phyloP scores from a whole-genome alignment of 2,888 invertebrate species.

The Nasonia oneida region DNA sequence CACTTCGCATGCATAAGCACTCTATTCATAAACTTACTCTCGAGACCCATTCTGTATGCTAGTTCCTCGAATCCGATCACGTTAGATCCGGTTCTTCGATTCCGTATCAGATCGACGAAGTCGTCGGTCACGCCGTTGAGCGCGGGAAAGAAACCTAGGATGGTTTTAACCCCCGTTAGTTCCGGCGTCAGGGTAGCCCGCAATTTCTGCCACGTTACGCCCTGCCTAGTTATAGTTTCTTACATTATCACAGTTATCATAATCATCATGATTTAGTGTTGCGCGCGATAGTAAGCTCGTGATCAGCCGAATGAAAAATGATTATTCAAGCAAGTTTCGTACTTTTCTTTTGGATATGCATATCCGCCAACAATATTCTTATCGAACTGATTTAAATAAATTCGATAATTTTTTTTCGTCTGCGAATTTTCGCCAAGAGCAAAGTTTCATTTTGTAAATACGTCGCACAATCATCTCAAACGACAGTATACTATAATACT shows the following conservation, averaged over 20 bases:
- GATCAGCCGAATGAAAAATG: no score
- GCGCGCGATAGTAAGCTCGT: no score
- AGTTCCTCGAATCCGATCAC: conserved; percentile 85
- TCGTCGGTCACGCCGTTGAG: conserved; percentile 89
- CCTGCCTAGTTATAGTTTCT: conserved; percentile 82
- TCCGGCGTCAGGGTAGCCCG: conserved; percentile 87
- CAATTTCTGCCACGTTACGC: conserved; percentile 88
- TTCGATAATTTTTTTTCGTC: no score
- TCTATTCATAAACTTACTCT: conserved; percentile 81
- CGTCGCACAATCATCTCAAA: background rate
- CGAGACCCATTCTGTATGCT: conserved; percentile 89
- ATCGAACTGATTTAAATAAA: no score
- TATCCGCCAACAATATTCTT: no score
- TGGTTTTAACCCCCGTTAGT: conserved; percentile 88
- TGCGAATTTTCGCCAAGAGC: no score
- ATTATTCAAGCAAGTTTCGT: no score
- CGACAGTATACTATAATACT: background rate
- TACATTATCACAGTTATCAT: background rate
- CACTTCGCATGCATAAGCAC: background rate
- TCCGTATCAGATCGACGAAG: conserved; percentile 85
- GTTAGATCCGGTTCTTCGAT: conserved; percentile 78
- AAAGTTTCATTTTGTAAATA: no score
- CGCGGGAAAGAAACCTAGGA: conserved; percentile 87
- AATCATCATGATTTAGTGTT: no score
- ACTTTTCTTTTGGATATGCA: no score